Percentiles rank a stretch among this genome's conserved stretches.
phyloP scores from a whole-genome alignment of 2,797 vertebrate species.

The Pseudomugil gertrudae region DNA sequence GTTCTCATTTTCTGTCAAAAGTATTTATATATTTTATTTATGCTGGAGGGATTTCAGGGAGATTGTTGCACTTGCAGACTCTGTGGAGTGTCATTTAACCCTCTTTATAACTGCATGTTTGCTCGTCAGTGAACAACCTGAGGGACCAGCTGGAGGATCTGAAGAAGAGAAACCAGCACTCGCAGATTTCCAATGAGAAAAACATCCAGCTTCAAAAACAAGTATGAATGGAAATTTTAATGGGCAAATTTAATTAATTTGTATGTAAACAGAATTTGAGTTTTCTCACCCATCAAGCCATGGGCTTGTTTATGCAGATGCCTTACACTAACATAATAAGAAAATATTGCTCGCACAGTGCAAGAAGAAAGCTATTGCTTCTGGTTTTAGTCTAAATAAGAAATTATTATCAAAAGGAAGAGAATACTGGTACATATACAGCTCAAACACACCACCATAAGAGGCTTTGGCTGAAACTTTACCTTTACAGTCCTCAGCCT shows the following conservation, averaged over 20 bases:
- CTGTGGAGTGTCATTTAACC: background rate
- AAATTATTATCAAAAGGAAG: no score
- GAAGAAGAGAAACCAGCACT: conserved; percentile 92
- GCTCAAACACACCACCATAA: background rate
- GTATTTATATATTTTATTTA: background rate
- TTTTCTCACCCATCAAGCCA: background rate
- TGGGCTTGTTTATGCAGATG: background rate
- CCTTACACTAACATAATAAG: no score
- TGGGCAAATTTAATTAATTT: background rate
- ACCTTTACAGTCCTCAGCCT: no score
- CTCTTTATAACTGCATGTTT: conserved; percentile 18
- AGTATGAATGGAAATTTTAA: conserved; percentile 73
- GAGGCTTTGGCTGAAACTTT: background rate
- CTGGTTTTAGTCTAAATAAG: no score
- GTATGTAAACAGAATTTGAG: background rate
- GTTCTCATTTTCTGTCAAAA: background rate
- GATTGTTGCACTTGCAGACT: background rate
- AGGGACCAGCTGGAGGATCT: conserved; percentile 96
- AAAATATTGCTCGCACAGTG: no score
- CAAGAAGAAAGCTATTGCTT: no score
- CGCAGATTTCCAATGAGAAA: conserved; percentile 93
- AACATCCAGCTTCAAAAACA: conserved; percentile 94
- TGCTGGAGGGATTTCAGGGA: background rate
- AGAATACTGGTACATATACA: background rate
- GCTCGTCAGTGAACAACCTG: conserved; percentile 88